Base-by-base conservation (phyloP, 2,888 invertebrate genomes). In the Sarcophaga carnaria region DNA sequence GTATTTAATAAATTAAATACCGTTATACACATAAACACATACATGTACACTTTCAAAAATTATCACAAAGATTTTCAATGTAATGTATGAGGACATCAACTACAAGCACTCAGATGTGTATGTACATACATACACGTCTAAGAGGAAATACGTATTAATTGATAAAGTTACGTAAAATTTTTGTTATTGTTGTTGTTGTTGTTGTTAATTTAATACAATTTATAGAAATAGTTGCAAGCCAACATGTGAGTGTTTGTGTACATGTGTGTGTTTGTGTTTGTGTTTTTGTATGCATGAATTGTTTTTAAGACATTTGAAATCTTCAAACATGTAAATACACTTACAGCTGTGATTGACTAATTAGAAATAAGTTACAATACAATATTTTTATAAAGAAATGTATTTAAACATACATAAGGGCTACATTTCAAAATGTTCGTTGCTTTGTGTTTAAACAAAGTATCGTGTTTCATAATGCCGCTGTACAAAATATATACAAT, bases 1-100 rank as follows among this genome's bases (percentile, higher is more conserved):
- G 80, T 77, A 75, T 86, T 77, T 74, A 86, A 86, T 83, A 27
- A 80, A 86, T 80, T 83, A 80, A 60, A 83, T 83, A 64, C 60
- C 11, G 17, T 63, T 27, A 60, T 59, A 70, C 12, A 63, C 11
- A 67, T 12, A 49, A 12, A 75, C 5, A 64, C 25, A 22, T 25
- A 66, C 59, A 12, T 66, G 59, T 4, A 62, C 47, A 6, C 54
- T 14, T 17, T 54, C 17, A 54, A 54, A 54, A 54, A 14, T 54
- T 54, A 54, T 54, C 17, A 17, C 54, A 54, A 59, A 59, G 14
- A 60, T 47, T 70, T 72, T 54, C 69, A 70, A 37, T 37, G 37
- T 37, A 37, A 37, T 20, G 6, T 49, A 70, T 49, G 12, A 20
- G 27, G 8, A 37, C 69, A 70, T 17, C 47, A 45, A 49, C 37